Conservation (phyloP, 2,797 vertebrate genomes). For the Harpagifer antarcticus region DNA sequence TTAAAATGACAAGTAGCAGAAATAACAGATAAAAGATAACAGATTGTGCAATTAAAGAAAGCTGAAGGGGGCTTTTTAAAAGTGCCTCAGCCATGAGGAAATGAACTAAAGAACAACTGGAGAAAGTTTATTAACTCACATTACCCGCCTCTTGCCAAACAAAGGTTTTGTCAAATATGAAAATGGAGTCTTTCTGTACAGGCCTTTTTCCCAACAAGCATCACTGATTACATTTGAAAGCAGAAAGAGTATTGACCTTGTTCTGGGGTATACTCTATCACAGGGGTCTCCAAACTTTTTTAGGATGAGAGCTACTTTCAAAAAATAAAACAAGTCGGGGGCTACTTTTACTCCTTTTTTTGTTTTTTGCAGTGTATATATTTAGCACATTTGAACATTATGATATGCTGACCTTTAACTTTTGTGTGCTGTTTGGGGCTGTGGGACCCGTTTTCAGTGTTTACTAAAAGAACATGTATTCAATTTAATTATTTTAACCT, state of each 20-base stretch:
- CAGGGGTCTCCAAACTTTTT: too few species aligned
- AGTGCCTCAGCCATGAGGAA: neutral
- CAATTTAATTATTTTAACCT: too few species aligned
- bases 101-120: constrained; percentile 18
- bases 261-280: neutral
- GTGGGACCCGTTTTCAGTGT: too few species aligned
- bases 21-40: constrained; percentile 43
- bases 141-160: constrained; percentile 8
- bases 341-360: too few species aligned
- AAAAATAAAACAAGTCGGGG: too few species aligned
- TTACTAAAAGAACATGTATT: too few species aligned
- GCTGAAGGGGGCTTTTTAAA: constrained; percentile 54
- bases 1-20: constrained; percentile 57
- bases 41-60: constrained; percentile 54
- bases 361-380: too few species aligned
- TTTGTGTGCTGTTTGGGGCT: too few species aligned
- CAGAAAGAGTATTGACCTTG: neutral
- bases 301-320: too few species aligned
- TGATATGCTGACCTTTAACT: too few species aligned
- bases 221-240: neutral
- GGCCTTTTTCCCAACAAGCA: constrained; percentile 5
- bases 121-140: constrained; percentile 3
- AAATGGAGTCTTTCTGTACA: neutral
- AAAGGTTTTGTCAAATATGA: neutral
- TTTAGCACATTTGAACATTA: too few species aligned